These are phyloP conservation scores for Hylaeus volcanicus DNA, from an alignment of 1,140 invertebrate species.

Conservation along the genomic window DNA sequence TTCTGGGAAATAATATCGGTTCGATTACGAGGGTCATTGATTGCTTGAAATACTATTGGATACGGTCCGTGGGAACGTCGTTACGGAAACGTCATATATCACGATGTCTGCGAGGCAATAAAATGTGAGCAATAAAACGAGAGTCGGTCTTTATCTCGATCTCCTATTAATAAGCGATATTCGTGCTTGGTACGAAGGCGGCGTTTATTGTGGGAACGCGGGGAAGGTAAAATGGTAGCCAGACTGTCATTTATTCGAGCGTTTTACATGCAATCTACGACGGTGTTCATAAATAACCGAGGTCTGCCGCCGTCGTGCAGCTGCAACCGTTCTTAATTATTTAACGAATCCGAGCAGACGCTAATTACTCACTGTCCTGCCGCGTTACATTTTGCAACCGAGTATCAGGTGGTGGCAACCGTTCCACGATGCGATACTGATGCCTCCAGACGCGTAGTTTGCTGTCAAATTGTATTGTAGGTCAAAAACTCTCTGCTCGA, in stretches of 20 bases:
- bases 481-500: neutral
- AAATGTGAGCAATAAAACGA: constrained; percentile 4
- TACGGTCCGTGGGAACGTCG: neutral
- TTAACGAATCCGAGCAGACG: constrained; percentile 32
- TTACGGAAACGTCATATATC: constrained; percentile 5
- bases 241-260: neutral
- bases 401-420: neutral
- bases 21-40: neutral
- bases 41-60: neutral
- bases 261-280: constrained; percentile 19
- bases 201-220: neutral
- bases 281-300: constrained; percentile 29
- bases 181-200: neutral
- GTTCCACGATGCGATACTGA: neutral
- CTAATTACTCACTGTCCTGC: constrained; percentile 45
- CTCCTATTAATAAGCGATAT: constrained; percentile 14
- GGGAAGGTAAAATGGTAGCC: neutral
- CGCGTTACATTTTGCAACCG: constrained; percentile 23
- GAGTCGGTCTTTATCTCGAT: constrained; percentile 19
- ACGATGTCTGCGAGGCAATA: neutral
- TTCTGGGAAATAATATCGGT: neutral
- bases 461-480: neutral
- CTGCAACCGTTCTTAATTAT: constrained; percentile 45
- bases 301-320: neutral
- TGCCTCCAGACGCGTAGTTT: neutral